phyloP scores from a whole-genome alignment of 2,797 vertebrate genomes.

The Pachyuromys duprasi region DNA sequence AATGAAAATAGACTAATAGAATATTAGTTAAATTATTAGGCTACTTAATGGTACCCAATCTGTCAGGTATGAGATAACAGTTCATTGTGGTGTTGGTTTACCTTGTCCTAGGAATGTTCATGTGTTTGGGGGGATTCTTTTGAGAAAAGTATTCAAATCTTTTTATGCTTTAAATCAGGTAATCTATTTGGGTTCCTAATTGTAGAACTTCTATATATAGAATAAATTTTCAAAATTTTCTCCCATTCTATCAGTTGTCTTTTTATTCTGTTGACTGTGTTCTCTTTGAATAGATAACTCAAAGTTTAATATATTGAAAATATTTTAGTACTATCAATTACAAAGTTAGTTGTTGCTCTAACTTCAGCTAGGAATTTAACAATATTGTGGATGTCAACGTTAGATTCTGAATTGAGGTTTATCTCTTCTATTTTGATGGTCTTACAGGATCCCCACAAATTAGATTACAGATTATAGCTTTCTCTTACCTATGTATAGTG shows the following conservation, averaged over 20 bases:
- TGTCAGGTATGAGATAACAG: neutral
- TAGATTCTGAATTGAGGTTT: neutral
- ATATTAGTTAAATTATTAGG: neutral
- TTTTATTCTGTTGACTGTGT: neutral
- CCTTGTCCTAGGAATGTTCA: neutral
- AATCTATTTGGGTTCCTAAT: neutral
- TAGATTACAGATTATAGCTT: neutral
- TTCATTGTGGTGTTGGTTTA: neutral
- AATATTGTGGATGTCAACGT: neutral
- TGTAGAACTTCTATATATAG: neutral
- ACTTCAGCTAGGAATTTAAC: neutral
- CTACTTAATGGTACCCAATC: neutral
- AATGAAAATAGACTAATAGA: neutral
- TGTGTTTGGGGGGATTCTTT: neutral
- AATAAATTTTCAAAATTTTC: slow-evolving; percentile 21
- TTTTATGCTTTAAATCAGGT: slow-evolving; percentile 6
- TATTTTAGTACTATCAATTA: neutral
- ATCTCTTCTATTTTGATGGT: neutral
- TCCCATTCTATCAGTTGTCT: neutral
- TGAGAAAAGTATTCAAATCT: neutral
- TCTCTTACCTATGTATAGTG: neutral
- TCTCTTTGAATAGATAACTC: neutral
- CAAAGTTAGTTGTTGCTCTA: neutral
- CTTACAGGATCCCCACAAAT: neutral
- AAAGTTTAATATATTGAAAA: neutral